Evolutionary conservation across 2,797 vertebrate species (phyloP).

Genomic region (Columba guinea): DNA sequence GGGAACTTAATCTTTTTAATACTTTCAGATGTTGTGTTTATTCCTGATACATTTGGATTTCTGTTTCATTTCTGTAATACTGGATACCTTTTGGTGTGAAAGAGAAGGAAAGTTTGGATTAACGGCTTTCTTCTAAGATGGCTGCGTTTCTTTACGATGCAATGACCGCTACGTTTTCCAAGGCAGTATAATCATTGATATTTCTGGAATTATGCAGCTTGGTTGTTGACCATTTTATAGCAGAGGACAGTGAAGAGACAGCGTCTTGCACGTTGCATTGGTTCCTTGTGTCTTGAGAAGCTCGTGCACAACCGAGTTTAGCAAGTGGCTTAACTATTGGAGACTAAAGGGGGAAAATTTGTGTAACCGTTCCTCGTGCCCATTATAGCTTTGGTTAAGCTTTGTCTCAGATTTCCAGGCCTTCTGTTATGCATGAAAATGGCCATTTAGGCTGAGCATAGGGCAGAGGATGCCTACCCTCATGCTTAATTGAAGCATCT

Average conservation of each 20-base stretch:
- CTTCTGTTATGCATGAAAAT: not conserved
- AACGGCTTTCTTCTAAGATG: not conserved
- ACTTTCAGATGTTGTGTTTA: not conserved
- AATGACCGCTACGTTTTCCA: not conserved
- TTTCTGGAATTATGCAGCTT: not conserved
- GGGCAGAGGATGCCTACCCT: not conserved
- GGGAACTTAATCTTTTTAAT: not conserved
- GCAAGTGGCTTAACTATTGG: not conserved
- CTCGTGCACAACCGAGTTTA: not conserved
- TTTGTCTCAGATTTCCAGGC: not conserved
- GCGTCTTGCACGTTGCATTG: not conserved
- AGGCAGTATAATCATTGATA: not conserved
- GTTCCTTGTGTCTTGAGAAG: not conserved
- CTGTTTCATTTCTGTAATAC: not conserved
- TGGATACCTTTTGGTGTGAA: not conserved
- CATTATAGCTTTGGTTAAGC: not conserved
- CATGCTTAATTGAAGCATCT: not conserved
- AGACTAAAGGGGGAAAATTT: not conserved
- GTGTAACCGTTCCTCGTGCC: not conserved
- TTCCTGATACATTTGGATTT: not conserved
- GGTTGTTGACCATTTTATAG: not conserved
- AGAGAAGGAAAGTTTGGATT: not conserved
- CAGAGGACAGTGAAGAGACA: not conserved
- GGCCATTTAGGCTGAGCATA: not conserved
- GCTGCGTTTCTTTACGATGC: not conserved